Percentiles rank a stretch among this genome's conserved stretches.
Evolutionary conservation across 1,140 invertebrate genomes (phyloP).

Genomic region (Diabrotica virgifera): DNA sequence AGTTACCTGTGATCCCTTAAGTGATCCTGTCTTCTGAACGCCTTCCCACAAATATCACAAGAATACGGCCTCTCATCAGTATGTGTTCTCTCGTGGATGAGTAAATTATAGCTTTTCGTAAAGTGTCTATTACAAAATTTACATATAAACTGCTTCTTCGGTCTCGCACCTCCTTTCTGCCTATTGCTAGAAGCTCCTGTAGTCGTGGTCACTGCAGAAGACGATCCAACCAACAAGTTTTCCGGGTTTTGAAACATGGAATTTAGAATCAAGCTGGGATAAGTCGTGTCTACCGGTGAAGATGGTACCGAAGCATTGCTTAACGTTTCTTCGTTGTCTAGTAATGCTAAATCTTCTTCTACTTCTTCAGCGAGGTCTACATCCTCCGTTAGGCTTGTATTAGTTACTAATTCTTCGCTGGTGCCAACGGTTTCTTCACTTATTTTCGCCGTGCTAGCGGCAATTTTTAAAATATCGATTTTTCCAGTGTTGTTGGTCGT

Average conservation of each 20-base stretch:
- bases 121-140: conserved; percentile 92
- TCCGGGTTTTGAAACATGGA: conserved; percentile 55
- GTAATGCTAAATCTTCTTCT: conserved; percentile 57
- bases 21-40: conserved; percentile 94
- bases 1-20: conserved; percentile 87
- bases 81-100: conserved; percentile 93
- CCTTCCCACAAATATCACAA: conserved; percentile 96
- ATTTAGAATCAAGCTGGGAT: conserved; percentile 59
- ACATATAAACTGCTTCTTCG: conserved; percentile 95
- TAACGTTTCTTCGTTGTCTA: conserved; percentile 57
- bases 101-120: conserved; percentile 94
- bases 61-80: conserved; percentile 94
- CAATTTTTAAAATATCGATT: conserved; percentile 57
- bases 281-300: conserved; percentile 55
- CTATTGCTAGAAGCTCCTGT: conserved; percentile 36
- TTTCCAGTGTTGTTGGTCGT: conserved; percentile 40
- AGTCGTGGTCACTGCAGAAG: conserved; percentile 34
- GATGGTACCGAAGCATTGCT: conserved; percentile 50
- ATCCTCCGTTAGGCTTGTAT: conserved; percentile 54
- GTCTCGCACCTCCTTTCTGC: conserved; percentile 60
- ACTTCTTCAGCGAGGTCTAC: conserved; percentile 61
- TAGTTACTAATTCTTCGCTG: conserved; percentile 46
- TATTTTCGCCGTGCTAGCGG: conserved; percentile 56
- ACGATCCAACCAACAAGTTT: conserved; percentile 24
- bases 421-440: conserved; percentile 55